Conservation (phyloP, 1,140 invertebrate species). For the Thalassaphorura encarpata region DNA sequence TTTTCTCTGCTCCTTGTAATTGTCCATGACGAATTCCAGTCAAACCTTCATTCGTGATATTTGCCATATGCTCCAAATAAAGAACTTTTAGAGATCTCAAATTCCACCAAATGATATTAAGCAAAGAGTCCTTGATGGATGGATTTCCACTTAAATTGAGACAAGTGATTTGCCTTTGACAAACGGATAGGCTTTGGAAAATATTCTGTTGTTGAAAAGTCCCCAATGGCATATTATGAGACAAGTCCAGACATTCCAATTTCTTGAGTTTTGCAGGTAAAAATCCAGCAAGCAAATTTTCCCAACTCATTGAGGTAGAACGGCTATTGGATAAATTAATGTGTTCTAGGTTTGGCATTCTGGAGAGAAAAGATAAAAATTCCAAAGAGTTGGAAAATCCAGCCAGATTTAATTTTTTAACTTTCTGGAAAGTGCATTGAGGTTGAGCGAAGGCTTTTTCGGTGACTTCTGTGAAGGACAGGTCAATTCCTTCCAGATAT, state of each 20-base stretch:
- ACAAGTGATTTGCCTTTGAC: background rate
- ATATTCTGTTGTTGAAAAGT: background rate
- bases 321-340: background rate
- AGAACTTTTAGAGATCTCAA: background rate
- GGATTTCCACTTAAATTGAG: background rate
- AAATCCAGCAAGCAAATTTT: background rate
- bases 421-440: background rate
- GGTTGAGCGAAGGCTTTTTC: background rate
- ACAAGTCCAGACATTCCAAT: background rate
- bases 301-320: conserved; percentile 1
- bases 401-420: background rate
- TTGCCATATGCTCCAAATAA: background rate
- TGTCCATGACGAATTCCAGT: conserved; percentile 2
- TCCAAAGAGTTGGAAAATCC: background rate
- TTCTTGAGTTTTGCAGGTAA: background rate
- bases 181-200: background rate
- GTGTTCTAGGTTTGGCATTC: background rate
- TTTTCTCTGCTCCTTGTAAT: background rate
- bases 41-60: background rate
- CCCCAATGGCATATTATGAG: background rate
- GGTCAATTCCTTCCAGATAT: background rate
- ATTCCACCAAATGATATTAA: background rate
- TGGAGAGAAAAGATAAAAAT: background rate
- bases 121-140: background rate
- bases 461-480: background rate